These are phyloP conservation scores for Numida meleagris DNA, from an alignment of 2,113 vertebrate genomes.

Conservation along the genomic window DNA sequence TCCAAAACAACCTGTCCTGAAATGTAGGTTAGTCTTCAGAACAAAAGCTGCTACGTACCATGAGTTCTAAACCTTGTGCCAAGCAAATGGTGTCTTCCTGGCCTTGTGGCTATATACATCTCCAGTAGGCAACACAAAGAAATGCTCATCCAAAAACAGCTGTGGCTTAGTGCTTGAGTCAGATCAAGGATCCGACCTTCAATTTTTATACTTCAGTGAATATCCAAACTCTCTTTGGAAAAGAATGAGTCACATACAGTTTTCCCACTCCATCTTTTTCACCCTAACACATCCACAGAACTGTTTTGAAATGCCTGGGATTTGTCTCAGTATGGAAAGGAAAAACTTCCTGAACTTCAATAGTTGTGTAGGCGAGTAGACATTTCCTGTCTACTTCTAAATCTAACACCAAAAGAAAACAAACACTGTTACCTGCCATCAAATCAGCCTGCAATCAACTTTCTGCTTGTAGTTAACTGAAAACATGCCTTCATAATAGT, in stretches of 20 bases:
- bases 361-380: fast-evolving
- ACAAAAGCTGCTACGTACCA: background rate
- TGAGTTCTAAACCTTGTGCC: background rate
- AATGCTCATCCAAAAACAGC: fast-evolving
- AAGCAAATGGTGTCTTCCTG: background rate
- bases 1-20: background rate
- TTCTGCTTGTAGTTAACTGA: background rate
- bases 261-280: background rate
- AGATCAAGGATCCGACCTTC: background rate
- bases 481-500: background rate
- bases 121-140: background rate
- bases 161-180: background rate
- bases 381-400: background rate
- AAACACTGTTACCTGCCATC: background rate
- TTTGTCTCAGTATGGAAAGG: background rate
- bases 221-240: background rate
- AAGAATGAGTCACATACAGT: background rate
- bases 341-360: background rate
- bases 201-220: background rate
- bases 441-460: background rate
- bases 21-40: background rate
- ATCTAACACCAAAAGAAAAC: background rate
- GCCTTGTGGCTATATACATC: too few species aligned
- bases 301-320: background rate
- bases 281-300: background rate